Conservation (phyloP, 1,140 invertebrate genomes). For the Lordiphosa mommai region DNA sequence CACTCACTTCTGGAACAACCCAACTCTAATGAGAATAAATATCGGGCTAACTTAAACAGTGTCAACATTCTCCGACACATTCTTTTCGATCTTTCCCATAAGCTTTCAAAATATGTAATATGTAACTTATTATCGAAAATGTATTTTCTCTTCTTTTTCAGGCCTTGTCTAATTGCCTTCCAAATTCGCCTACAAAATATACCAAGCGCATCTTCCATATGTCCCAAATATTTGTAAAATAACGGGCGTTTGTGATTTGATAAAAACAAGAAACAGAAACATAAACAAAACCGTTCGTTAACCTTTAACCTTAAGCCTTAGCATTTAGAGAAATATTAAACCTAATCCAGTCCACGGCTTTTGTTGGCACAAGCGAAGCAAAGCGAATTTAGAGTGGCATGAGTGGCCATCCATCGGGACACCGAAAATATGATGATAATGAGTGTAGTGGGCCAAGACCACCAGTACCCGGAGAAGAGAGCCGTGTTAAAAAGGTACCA, state of each 20-base stretch:
- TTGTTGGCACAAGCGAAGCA: conserved; percentile 13
- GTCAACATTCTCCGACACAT: too few relatives aligned
- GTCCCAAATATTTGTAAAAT: conserved; percentile 77
- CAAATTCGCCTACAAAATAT: conserved; percentile 58
- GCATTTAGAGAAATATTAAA: conserved; percentile 46
- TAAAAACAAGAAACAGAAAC: conserved; percentile 7
- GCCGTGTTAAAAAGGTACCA: conserved; percentile 77
- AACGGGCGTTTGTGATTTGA: conserved; percentile 74
- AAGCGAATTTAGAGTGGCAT: conserved; percentile 70
- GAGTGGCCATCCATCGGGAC: conserved; percentile 73
- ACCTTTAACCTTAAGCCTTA: conserved; percentile 42
- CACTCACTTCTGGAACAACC: too few relatives aligned
- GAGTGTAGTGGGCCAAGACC: conserved; percentile 80
- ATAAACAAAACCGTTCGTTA: conserved; percentile 34
- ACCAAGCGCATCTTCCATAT: conserved; percentile 72
- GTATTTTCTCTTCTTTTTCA: conserved; percentile 30
- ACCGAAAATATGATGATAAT: conserved; percentile 79
- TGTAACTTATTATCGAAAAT: not conserved
- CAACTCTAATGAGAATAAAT: too few relatives aligned
- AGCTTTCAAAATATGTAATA: too few relatives aligned
- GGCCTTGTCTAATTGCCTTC: conserved; percentile 79
- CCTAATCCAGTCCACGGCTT: not conserved
- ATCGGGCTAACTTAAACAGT: too few relatives aligned
- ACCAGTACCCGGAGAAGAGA: conserved; percentile 80
- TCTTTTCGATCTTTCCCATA: too few relatives aligned